These are phyloP conservation scores for Neomonachus schauinslandi DNA, from an alignment of 2,113 vertebrate species.

Conservation along the genomic window DNA sequence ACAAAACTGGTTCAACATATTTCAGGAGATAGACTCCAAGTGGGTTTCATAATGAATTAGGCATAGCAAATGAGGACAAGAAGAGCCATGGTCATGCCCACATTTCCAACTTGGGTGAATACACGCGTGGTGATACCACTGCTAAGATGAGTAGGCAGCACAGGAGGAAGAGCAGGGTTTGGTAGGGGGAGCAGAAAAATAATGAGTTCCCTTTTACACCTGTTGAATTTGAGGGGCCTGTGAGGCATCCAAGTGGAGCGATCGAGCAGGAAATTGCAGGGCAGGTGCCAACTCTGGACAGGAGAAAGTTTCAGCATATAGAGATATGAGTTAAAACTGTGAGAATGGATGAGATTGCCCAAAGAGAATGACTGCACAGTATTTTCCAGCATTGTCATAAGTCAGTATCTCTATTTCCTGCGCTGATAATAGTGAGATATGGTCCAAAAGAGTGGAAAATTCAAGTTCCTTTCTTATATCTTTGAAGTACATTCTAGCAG, in stretches of 20 bases:
- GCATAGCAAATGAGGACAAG: neutral
- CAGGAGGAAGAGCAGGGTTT: neutral
- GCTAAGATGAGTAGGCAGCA: neutral
- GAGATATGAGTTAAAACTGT: neutral
- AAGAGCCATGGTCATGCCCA: neutral
- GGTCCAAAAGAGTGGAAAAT: slow-evolving; percentile 66
- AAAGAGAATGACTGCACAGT: slow-evolving; percentile 36
- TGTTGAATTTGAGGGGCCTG: neutral
- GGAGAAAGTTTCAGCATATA: neutral
- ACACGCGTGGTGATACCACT: neutral
- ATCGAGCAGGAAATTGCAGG: neutral
- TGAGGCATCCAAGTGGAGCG: neutral
- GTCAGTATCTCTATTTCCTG: slow-evolving; percentile 53
- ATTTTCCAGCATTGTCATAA: slow-evolving; percentile 54
- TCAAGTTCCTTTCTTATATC: slow-evolving; percentile 33
- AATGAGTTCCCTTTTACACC: neutral
- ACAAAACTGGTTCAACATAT: neutral
- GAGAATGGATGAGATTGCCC: neutral
- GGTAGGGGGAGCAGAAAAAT: neutral
- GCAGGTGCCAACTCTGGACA: neutral
- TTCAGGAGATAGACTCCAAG: neutral
- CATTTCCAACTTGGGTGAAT: slow-evolving; percentile 47
- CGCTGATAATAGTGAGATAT: slow-evolving; percentile 53
- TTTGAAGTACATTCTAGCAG: slow-evolving; percentile 41
- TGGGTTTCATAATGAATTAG: slow-evolving; percentile 12